Evolutionary conservation across 2,113 vertebrate genomes (phyloP).

Genomic region (Mobula hypostoma): DNA sequence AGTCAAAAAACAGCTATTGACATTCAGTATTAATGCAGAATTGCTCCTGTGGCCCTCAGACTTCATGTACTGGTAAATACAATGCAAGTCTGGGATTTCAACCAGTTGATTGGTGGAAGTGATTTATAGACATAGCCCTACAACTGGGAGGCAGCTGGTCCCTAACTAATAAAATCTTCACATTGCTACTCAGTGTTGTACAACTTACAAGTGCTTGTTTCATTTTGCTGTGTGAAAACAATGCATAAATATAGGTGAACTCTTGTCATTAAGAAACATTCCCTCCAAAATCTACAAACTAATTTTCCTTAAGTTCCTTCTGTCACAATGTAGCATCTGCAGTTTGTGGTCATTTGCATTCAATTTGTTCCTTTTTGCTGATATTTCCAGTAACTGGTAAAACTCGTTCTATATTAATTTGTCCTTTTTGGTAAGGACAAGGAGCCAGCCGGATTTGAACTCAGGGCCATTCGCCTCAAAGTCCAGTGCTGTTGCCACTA

Average conservation of each 20-base stretch:
- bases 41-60: neutral
- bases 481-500: too few relatives aligned
- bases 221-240: neutral
- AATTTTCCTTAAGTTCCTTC: neutral
- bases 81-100: neutral
- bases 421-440: too few relatives aligned
- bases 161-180: slow-evolving; percentile 5
- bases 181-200: neutral
- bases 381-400: neutral
- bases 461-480: too few relatives aligned
- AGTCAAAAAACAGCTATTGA: neutral
- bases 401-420: neutral
- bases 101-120: neutral
- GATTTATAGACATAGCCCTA: neutral
- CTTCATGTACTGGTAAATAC: neutral
- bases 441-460: too few relatives aligned
- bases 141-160: neutral
- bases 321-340: neutral
- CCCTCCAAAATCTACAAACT: neutral
- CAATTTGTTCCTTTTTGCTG: neutral
- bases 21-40: neutral
- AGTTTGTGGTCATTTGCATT: neutral
- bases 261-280: neutral
- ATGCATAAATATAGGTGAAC: neutral
- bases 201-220: neutral